Evolutionary conservation across 2,888 invertebrate species (phyloP).

Genomic region (Alviniconcha strummeri): DNA sequence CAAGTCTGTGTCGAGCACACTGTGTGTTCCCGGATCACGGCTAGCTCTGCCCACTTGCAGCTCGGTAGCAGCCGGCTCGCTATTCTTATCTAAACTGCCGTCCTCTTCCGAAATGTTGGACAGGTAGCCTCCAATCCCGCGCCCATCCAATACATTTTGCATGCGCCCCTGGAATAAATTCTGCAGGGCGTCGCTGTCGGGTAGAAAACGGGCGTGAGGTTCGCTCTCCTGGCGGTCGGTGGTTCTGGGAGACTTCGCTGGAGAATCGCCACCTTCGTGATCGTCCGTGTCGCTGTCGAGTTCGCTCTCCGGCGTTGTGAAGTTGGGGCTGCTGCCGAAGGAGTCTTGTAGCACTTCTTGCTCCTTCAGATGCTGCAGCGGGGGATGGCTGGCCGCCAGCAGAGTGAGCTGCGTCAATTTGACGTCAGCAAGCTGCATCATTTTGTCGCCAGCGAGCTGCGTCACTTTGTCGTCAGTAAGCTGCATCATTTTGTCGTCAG

Average conservation of each 20-base stretch:
- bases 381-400: neutral
- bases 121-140: neutral
- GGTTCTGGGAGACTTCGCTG: too few species aligned
- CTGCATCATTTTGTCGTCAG: too few species aligned
- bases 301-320: constrained; percentile 3
- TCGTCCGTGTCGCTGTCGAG: neutral
- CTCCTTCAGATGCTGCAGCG: neutral
- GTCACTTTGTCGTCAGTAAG: too few species aligned
- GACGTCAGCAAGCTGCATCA: neutral
- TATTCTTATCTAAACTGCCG: neutral
- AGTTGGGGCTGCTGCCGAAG: constrained; percentile 10
- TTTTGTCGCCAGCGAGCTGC: too few species aligned
- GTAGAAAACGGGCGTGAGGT: too few species aligned
- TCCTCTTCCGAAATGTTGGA: neutral
- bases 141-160: neutral
- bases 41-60: neutral
- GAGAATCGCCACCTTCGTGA: too few species aligned
- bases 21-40: too few species aligned
- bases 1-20: neutral
- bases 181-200: too few species aligned
- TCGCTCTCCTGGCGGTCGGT: too few species aligned
- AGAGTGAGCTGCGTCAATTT: constrained; percentile 2
- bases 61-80: neutral
- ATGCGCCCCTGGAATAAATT: too few species aligned
- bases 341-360: neutral